Percentiles rank a stretch among this genome's conserved stretches.
Conservation (phyloP, 2,797 vertebrate genomes). For the Fistularia commersonii region DNA sequence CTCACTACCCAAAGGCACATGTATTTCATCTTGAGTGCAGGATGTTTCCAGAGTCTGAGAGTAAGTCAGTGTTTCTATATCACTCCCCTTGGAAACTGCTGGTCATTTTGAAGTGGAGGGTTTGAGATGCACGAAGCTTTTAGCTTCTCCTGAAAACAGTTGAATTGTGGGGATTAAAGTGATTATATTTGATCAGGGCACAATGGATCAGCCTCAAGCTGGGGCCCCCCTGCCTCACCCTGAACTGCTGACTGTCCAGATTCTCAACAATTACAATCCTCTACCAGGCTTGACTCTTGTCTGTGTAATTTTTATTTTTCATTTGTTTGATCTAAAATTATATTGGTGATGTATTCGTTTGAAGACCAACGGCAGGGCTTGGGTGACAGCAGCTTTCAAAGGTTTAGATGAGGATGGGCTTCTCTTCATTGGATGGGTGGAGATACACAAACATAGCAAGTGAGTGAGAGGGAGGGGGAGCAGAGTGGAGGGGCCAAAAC, state of each 20-base stretch:
- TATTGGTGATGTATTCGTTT: not conserved
- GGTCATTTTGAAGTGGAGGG: conserved; percentile 12
- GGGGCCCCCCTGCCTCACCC: conserved; percentile 50
- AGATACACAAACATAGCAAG: conserved; percentile 23
- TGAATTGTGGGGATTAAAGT: conserved; percentile 70
- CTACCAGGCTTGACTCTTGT: conserved; percentile 16
- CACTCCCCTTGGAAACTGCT: conserved; percentile 2
- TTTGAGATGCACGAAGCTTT: conserved; percentile 26
- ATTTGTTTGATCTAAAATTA: not conserved
- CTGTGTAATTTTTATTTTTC: conserved; percentile 14
- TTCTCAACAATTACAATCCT: conserved; percentile 52
- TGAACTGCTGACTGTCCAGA: conserved; percentile 71
- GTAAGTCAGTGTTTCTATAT: conserved; percentile 13
- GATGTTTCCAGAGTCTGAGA: conserved; percentile 17
- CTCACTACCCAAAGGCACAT: not conserved
- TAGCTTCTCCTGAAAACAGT: conserved; percentile 56
- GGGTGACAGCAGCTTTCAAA: conserved; percentile 27
- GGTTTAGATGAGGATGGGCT: conserved; percentile 27
- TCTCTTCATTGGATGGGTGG: conserved; percentile 19
- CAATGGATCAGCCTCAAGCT: conserved; percentile 53
- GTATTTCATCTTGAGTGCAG: not conserved
- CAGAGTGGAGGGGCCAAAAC: conserved; percentile 77
- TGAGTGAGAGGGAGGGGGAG: conserved; percentile 47
- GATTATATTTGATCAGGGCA: conserved; percentile 68
- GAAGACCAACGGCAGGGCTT: conserved; percentile 2